Evolutionary conservation across 2,113 vertebrate species (phyloP).

Genomic region (Phycodurus eques): DNA sequence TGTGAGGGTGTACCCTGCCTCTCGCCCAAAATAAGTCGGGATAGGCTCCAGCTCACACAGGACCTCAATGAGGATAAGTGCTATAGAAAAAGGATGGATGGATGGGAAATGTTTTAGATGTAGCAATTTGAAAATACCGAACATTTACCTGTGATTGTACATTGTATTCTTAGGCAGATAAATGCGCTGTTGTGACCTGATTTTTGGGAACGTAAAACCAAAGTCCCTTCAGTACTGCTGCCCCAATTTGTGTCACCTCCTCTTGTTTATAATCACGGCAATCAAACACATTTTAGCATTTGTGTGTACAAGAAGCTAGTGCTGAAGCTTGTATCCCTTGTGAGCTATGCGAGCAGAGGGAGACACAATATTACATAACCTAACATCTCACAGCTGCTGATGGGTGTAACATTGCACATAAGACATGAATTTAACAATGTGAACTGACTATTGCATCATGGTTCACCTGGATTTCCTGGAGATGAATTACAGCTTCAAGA

Average conservation of each 20-base stretch:
- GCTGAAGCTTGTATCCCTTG: not conserved
- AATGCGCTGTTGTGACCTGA: too few species aligned
- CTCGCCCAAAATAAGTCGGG: too few species aligned
- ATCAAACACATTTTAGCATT: not conserved
- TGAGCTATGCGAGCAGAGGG: not conserved
- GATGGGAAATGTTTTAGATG: too few species aligned
- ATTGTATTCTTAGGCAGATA: not conserved
- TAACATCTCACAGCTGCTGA: not conserved
- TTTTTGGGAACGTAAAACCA: not conserved
- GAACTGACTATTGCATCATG: constrained; percentile 1
- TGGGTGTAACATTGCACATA: not conserved
- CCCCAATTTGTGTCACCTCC: not conserved
- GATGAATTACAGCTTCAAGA: not conserved
- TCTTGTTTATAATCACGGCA: not conserved
- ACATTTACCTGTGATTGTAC: not conserved
- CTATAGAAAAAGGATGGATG: too few species aligned
- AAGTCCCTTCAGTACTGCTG: not conserved
- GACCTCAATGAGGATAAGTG: too few species aligned
- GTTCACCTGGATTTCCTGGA: not conserved
- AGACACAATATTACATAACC: constrained; percentile 2
- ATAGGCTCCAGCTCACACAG: too few species aligned
- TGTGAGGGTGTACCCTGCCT: too few species aligned
- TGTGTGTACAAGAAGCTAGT: not conserved
- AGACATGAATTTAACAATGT: constrained; percentile 1
- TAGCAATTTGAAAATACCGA: too few species aligned